phyloP scores from a whole-genome alignment of 2,113 vertebrate genomes.

The Himantopus leucocephalus region DNA sequence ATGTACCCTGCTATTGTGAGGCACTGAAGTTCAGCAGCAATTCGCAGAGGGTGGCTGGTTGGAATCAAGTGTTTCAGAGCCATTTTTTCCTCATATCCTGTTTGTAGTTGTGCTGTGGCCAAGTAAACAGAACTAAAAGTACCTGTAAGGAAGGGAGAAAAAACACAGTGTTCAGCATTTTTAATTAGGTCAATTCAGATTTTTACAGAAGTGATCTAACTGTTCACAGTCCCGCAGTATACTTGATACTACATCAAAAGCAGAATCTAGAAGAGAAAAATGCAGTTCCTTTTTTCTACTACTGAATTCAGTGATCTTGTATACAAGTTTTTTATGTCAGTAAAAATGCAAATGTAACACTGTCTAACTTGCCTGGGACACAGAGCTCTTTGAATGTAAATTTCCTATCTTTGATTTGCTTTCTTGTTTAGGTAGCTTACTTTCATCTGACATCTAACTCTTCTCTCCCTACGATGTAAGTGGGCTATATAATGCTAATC shows the following conservation, averaged over 20 bases:
- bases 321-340: conserved; percentile 59
- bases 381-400: conserved; percentile 60
- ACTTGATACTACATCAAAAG: conserved; percentile 47
- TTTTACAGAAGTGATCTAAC: not conserved
- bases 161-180: conserved; percentile 9
- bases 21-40: conserved; percentile 97
- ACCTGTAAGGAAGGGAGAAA: conserved; percentile 74
- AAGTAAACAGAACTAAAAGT: conserved; percentile 98
- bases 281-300: conserved; percentile 17
- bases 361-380: conserved; percentile 60
- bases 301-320: conserved; percentile 49
- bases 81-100: conserved; percentile 86
- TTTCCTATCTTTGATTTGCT: conserved; percentile 57
- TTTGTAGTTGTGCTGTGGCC: conserved; percentile 84
- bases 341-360: conserved; percentile 64
- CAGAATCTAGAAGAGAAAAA: not conserved
- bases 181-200: conserved; percentile 38
- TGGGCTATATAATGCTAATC: conserved; percentile 18
- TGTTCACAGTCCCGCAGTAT: not conserved
- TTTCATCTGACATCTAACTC: conserved; percentile 60
- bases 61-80: conserved; percentile 96
- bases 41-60: conserved; percentile 93
- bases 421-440: conserved; percentile 63
- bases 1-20: conserved; percentile 90
- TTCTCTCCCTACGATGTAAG: not conserved